Percentiles rank a stretch among this genome's conserved stretches.
Conservation (phyloP, 2,888 invertebrate species). For the Diaperis boleti region DNA sequence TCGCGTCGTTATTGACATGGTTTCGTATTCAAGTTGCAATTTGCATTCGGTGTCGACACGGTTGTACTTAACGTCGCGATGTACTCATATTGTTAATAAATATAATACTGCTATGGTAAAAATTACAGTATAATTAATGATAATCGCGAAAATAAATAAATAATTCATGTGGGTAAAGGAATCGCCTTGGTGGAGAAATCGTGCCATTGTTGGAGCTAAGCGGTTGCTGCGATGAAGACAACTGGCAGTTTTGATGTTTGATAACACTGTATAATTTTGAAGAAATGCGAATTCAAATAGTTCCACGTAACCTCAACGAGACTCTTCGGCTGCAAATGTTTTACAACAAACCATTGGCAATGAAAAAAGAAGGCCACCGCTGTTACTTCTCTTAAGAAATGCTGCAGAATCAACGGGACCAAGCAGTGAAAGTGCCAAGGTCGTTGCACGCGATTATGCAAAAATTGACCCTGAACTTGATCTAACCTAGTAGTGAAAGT, state of each 20-base stretch:
- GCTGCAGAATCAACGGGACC: constrained; percentile 1
- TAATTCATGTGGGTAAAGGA: constrained; percentile 6
- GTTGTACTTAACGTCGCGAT: constrained; percentile 9
- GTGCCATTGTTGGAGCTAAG: background rate
- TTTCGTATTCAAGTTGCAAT: constrained; percentile 27
- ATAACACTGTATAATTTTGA: no score
- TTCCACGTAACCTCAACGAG: no score
- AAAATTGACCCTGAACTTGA: constrained; percentile 30
- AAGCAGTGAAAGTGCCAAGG: constrained; percentile 24
- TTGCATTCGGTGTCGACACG: constrained; percentile 31
- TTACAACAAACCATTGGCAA: background rate
- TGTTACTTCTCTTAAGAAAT: background rate
- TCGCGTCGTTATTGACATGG: constrained; percentile 41
- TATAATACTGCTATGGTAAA: constrained; percentile 5
- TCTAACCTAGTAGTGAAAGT: no score
- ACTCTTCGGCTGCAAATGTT: no score
- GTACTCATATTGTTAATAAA: constrained; percentile 16
- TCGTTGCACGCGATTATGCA: constrained; percentile 15
- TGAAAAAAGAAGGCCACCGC: background rate
- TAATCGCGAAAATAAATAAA: constrained; percentile 3
- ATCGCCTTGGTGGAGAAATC: constrained; percentile 2
- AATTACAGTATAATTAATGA: background rate
- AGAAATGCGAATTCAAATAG: no score
- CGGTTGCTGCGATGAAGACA: no score
- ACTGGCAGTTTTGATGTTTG: no score